Conservation (phyloP, 2,888 invertebrate species). For the Phlogophora meticulosa region DNA sequence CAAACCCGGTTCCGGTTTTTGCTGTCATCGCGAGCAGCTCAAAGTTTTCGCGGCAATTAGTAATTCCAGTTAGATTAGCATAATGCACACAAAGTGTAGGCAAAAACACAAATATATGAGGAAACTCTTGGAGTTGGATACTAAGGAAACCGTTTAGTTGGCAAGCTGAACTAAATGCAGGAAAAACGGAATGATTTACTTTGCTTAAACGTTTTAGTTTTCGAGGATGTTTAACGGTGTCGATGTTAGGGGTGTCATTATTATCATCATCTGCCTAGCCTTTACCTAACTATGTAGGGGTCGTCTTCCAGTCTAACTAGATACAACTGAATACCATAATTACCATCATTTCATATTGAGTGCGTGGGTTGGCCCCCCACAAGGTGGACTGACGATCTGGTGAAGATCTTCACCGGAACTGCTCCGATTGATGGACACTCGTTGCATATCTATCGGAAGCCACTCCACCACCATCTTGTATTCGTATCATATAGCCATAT, state of each 20-base stretch:
- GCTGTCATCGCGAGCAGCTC: slow-evolving; percentile 46
- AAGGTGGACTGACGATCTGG: no score
- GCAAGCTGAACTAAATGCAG: slow-evolving; percentile 35
- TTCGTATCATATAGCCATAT: no score
- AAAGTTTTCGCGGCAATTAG: slow-evolving; percentile 63
- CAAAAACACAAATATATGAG: slow-evolving; percentile 67
- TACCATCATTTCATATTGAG: no score
- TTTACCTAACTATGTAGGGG: no score
- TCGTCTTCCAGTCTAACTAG: no score
- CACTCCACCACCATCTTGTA: no score
- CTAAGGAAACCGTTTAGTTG: slow-evolving; percentile 50
- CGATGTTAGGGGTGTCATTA: background rate
- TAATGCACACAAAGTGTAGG: slow-evolving; percentile 58
- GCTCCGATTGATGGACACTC: no score
- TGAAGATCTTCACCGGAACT: no score
- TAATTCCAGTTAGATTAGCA: slow-evolving; percentile 64
- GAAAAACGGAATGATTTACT: slow-evolving; percentile 48
- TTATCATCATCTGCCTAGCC: no score
- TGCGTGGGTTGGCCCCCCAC: no score
- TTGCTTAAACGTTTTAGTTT: slow-evolving; percentile 9
- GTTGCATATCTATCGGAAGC: no score
- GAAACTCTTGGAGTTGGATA: slow-evolving; percentile 56
- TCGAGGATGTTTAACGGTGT: background rate
- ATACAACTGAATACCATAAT: no score
- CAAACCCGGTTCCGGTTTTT: slow-evolving; percentile 61